Conservation (phyloP, 2,797 vertebrate species). For the Psittacula derbiana region DNA sequence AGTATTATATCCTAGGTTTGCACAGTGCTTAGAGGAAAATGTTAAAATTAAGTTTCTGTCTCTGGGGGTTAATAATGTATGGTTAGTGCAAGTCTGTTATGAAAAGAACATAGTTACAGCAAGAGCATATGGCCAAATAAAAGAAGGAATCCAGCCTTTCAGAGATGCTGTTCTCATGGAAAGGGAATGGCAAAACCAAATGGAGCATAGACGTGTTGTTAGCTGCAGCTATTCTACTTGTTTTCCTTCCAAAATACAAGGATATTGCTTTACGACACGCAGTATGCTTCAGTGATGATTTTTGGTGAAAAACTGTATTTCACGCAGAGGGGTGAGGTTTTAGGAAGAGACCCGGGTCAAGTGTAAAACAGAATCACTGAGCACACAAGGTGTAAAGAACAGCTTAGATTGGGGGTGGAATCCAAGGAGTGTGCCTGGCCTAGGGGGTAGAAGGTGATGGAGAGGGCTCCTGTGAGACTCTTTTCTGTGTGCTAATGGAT, state of each 20-base stretch:
- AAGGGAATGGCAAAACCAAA: background rate
- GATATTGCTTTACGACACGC: background rate
- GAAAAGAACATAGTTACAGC: conserved; percentile 39
- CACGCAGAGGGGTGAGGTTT: background rate
- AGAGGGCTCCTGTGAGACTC: background rate
- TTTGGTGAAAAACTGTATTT: background rate
- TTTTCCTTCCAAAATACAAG: background rate
- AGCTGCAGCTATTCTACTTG: background rate
- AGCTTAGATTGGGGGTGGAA: background rate
- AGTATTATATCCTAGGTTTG: background rate
- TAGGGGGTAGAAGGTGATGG: background rate
- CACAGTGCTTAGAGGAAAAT: conserved; percentile 13
- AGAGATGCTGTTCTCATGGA: background rate
- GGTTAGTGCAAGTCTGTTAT: background rate
- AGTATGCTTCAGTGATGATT: background rate
- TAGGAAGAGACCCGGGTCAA: background rate
- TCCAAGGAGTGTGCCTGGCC: rapidly evolving
- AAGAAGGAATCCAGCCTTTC: background rate
- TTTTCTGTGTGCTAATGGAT: background rate
- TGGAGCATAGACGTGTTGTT: background rate
- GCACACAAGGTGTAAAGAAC: background rate
- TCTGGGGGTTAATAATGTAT: conserved; percentile 17
- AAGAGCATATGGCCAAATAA: conserved; percentile 25
- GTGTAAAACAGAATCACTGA: background rate
- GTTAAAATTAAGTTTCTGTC: conserved; percentile 38